Base-by-base conservation (phyloP, 1,140 invertebrate genomes). In the Drosophila biarmipes region DNA sequence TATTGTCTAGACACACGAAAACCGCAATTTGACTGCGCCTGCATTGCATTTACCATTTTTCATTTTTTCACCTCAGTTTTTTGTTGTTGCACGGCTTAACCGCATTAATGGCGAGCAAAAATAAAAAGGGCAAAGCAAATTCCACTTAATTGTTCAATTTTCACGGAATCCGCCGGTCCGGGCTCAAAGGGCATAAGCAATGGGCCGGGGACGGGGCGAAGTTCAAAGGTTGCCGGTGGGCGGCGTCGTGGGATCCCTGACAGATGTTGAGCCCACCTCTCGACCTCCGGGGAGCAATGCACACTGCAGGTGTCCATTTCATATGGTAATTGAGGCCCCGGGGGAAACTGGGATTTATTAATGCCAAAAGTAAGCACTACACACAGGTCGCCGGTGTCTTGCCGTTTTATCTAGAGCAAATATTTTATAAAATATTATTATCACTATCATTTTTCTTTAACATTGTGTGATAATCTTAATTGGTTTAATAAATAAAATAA, bases 1-100 rank as follows among this genome's bases (percentile, higher is more conserved):
- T 89, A 79, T 87, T 87, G 82, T 87, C 82, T 87, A 87, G 82
- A 87, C 82, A 87, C 74, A 68, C 45, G 59, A 82, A 86, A 87
- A 87, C 82, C 82, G 78, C 82, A 87, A 76, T 76, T 51, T 74
- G 67, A 69, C 63, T 69, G 73, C 35, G 80, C 61, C 81, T 89
- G 82, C 78, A 87, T 89, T 78, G 82, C 79, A 87, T 80, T 85
- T 68, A 29, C 62, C 40, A 43, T 45, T 43, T 63, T 62, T 45
- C 10, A 43, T 43, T 51, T 35, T 21, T 29, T 17, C 54, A 11
- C 37, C 24, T 42, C 49, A 27, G 14, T 42, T 52, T 79, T 75
- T 76, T 67, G 56, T 79, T 72, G 57, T 42, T 72, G 57, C 38
- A 75, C 46, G 67, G 62, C 64, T 85, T 75, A 86, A 86, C 84